Evolutionary conservation across 2,797 vertebrate genomes (phyloP), one percentile per base, ranked within the genome.

Genomic region (Poecilia wingei): DNA sequence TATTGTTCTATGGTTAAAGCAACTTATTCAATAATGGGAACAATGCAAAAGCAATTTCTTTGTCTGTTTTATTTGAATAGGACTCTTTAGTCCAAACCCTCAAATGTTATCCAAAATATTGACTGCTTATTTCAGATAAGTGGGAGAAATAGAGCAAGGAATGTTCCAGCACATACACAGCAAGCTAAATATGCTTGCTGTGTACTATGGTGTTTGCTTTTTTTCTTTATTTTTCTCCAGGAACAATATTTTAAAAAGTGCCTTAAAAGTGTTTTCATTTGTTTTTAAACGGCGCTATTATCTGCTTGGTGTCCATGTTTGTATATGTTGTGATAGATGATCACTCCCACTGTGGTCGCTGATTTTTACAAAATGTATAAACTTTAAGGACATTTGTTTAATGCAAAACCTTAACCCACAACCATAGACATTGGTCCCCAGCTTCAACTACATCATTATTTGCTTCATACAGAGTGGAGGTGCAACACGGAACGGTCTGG

Each of bases 1-100:
- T 74, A 82, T 92, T 87, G 78, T 92, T 86, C 74, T 79, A 82
- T 85, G 72, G 83, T 85, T 45, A 75, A 59, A 80, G 55, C 73
- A 77, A 66, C 45, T 85, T 14, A 77, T 74, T 88, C 61, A 78
- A 78, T 71, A 81, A 16, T 70, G 14, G 61, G 80, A 74, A 80
- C 77, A 80, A 76, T 71, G 28, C 46, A 57, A 33, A 74, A 81
- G 12, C 41, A 9, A 49, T 83, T 79, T 78, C 3, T 80, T 74
- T 80, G n/a, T 81, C 16, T 74, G 20, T 68, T 46, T 31, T 13
- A 75, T 53, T 76, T 36, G 6, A 82, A 76, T 43, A 45, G 31
- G 70, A 75, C 69, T 85, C 31, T 13, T 45, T 47, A 2, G 13
- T 71, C 18, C 53, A 46, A 78, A 79, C 25, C 31, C 47, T 75